Conservation (phyloP, 53 echinoderm and acorn worm genomes). For the Arbacia lixula region DNA sequence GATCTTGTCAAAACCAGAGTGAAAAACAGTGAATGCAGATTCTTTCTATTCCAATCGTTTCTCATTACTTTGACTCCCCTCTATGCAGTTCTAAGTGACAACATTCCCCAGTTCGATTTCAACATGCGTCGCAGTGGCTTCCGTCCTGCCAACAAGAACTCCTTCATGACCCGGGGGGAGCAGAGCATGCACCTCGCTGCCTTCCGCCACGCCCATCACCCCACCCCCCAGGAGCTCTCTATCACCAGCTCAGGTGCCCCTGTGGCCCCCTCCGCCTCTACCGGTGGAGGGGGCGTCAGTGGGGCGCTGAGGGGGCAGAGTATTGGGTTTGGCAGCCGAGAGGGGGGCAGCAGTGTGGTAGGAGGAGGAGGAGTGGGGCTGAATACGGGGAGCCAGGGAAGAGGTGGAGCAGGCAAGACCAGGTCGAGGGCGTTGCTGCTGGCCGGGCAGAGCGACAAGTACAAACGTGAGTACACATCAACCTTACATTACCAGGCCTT, state of each 20-base stretch:
- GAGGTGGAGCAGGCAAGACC: not conserved
- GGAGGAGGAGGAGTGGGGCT: not conserved
- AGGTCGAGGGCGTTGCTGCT: slow-evolving; percentile 13
- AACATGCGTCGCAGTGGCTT: slow-evolving; percentile 70
- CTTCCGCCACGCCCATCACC: slow-evolving; percentile 45
- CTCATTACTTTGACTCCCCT: not conserved
- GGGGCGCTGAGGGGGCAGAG: slow-evolving; percentile 74
- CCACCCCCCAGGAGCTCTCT: slow-evolving; percentile 5
- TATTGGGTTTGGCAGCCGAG: slow-evolving; percentile 74
- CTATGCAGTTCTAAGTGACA: slow-evolving; percentile 13
- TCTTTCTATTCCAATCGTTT: no score
- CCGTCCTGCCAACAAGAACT: slow-evolving; percentile 66
- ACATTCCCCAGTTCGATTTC: slow-evolving; percentile 2
- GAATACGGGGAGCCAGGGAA: slow-evolving; percentile 13
- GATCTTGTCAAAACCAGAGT: no score
- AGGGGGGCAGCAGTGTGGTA: not conserved
- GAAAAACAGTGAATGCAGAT: no score
- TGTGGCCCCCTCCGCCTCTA: not conserved
- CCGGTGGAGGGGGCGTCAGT: slow-evolving; percentile 4
- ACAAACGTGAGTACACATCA: slow-evolving; percentile 19
- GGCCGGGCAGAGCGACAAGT: slow-evolving; percentile 21
- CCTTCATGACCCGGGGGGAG: slow-evolving; percentile 62
- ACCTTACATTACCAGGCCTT: no score
- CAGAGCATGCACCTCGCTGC: slow-evolving; percentile 47
- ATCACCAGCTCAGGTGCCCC: slow-evolving; percentile 34